Evolutionary conservation across 2,888 invertebrate genomes (phyloP).

Genomic region (Drosophila picticornis): DNA sequence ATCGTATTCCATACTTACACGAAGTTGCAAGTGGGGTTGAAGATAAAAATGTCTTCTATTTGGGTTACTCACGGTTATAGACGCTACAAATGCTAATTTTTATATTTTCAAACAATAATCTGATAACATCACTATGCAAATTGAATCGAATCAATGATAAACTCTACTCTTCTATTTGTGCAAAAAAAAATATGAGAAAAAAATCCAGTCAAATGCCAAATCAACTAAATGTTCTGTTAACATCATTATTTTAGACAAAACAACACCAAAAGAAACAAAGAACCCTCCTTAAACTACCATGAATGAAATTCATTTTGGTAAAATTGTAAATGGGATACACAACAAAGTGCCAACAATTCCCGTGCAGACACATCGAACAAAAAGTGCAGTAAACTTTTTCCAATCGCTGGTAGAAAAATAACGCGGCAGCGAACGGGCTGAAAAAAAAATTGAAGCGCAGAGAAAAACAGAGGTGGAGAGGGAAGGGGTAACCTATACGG

Average conservation of each 20-base stretch:
- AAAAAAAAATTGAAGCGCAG: conserved; percentile 4
- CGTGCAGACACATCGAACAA: conserved; percentile 25
- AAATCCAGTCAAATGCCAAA: conserved; percentile 7
- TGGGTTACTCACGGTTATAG: background rate
- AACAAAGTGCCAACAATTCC: conserved; percentile 34
- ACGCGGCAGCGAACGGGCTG: conserved; percentile 33
- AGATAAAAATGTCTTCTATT: background rate
- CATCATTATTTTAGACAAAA: conserved; percentile 13
- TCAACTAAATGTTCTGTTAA: conserved; percentile 46
- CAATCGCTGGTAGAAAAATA: conserved; percentile 48
- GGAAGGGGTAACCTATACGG: conserved; percentile 50
- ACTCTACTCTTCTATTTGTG: background rate
- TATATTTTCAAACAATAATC: background rate
- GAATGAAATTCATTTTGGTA: conserved; percentile 45
- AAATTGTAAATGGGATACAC: conserved; percentile 36
- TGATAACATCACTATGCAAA: background rate
- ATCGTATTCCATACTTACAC: conserved; percentile 29
- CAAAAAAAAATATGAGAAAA: background rate
- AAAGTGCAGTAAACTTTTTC: conserved; percentile 47
- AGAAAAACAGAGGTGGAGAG: background rate
- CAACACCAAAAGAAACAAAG: background rate
- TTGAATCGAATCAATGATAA: background rate
- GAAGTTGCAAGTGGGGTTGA: conserved; percentile 20
- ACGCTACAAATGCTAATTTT: background rate
- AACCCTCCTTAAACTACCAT: conserved; percentile 22